Evolutionary conservation across 2,797 vertebrate species (phyloP).

Genomic region (Valencia hispanica): DNA sequence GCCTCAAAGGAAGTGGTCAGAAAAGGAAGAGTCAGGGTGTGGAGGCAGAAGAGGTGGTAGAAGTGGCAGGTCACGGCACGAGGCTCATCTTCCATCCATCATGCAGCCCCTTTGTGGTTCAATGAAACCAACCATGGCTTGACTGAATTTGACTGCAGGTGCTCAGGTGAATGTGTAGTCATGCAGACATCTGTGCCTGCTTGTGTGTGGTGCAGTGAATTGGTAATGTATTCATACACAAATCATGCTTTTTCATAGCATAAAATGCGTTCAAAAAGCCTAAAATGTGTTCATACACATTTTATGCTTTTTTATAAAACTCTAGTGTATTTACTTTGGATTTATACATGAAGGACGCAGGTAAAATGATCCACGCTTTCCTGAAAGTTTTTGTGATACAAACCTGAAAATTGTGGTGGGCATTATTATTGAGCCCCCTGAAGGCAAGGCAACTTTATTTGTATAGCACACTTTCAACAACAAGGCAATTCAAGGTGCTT

Average conservation of each 20-base stretch:
- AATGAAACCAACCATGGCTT: conserved; percentile 52
- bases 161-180: conserved; percentile 41
- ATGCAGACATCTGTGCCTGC: conserved; percentile 49
- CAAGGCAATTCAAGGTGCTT: no score
- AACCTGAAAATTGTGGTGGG: neutral
- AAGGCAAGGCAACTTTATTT: no score
- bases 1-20: conserved; percentile 43
- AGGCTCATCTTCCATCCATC: conserved; percentile 70
- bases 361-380: neutral
- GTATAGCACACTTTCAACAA: no score
- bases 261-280: no score
- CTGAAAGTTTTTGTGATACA: neutral
- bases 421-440: neutral
- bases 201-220: conserved; percentile 1
- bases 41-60: conserved; percentile 3
- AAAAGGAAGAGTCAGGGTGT: conserved; percentile 15
- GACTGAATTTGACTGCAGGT: conserved; percentile 53
- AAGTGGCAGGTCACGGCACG: conserved; percentile 68
- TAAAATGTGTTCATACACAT: no score
- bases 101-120: conserved; percentile 64
- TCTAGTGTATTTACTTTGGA: neutral
- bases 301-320: neutral
- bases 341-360: neutral
- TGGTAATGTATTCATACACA: no score
- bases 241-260: no score